phyloP scores from a whole-genome alignment of 1,140 invertebrate genomes.

The Pseudomyrmex flavicornis region DNA sequence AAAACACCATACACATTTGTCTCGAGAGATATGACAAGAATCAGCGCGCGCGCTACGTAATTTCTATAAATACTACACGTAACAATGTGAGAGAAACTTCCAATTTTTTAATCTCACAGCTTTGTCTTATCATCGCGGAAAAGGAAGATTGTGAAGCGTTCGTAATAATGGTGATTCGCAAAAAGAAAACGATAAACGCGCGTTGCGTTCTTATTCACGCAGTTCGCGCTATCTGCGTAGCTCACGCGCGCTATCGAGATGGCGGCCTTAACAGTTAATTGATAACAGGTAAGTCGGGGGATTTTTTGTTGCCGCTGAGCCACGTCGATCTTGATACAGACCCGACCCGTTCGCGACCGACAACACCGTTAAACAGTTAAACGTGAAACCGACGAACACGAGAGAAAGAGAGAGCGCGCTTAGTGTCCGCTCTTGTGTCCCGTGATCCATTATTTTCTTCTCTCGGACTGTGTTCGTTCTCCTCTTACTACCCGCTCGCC shows the following conservation, averaged over 20 bases:
- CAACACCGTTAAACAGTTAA: slow-evolving; percentile 66
- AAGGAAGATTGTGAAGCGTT: too few relatives aligned
- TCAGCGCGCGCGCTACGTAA: too few relatives aligned
- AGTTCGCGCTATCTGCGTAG: not conserved
- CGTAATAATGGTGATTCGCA: too few relatives aligned
- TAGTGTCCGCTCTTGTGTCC: slow-evolving; percentile 16
- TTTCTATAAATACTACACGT: too few relatives aligned
- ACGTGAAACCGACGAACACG: slow-evolving; percentile 56
- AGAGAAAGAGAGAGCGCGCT: not conserved
- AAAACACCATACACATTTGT: too few relatives aligned
- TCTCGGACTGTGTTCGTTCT: slow-evolving; percentile 3
- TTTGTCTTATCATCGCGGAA: too few relatives aligned
- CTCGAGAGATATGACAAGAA: too few relatives aligned
- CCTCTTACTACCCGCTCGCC: not conserved
- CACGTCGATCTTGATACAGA: slow-evolving; percentile 62
- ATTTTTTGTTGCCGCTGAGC: slow-evolving; percentile 62
- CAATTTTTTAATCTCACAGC: too few relatives aligned
- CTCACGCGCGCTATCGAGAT: slow-evolving; percentile 50
- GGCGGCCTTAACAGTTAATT: slow-evolving; percentile 72
- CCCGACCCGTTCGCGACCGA: slow-evolving; percentile 37
- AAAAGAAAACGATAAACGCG: too few relatives aligned
- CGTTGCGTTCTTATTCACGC: too few relatives aligned
- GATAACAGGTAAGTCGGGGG: slow-evolving; percentile 69
- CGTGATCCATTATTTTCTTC: slow-evolving; percentile 54
- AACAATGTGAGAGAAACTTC: too few relatives aligned